phyloP scores from a whole-genome alignment of 2,888 invertebrate species.

The Vannuccia rotundouncinata region DNA sequence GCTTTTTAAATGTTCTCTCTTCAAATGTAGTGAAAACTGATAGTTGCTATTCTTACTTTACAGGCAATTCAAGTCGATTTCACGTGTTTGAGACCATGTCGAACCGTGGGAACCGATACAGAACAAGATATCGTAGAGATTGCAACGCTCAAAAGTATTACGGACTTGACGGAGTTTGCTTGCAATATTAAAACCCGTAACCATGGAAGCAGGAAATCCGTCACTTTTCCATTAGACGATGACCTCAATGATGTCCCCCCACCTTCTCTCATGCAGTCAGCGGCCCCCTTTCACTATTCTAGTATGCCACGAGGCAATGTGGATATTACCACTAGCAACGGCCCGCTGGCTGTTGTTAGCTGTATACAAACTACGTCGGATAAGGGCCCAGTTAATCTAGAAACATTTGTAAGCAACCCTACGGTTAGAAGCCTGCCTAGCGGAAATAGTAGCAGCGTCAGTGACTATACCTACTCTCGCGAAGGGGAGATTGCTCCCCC shows the following conservation, averaged over 20 bases:
- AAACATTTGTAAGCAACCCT: neutral
- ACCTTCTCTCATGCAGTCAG: neutral
- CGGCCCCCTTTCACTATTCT: neutral
- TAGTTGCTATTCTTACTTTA: no score
- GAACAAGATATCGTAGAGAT: conserved; percentile 10
- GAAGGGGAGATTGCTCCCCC: neutral
- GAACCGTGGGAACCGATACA: neutral
- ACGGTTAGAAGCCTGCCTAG: neutral
- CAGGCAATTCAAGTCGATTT: neutral
- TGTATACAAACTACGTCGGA: neutral
- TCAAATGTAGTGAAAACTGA: no score
- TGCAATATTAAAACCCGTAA: neutral
- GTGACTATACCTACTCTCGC: neutral
- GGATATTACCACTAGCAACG: neutral
- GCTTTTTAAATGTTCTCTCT: no score
- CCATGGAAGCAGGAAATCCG: neutral
- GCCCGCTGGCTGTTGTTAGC: neutral
- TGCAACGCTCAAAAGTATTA: neutral
- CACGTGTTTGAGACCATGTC: neutral
- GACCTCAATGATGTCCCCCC: neutral
- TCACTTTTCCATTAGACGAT: neutral
- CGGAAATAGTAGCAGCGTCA: neutral
- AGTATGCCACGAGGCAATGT: neutral
- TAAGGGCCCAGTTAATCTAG: neutral
- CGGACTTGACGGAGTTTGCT: neutral